Base-by-base conservation (phyloP, 1,140 invertebrate genomes). In the Drosophila kurseongensis region DNA sequence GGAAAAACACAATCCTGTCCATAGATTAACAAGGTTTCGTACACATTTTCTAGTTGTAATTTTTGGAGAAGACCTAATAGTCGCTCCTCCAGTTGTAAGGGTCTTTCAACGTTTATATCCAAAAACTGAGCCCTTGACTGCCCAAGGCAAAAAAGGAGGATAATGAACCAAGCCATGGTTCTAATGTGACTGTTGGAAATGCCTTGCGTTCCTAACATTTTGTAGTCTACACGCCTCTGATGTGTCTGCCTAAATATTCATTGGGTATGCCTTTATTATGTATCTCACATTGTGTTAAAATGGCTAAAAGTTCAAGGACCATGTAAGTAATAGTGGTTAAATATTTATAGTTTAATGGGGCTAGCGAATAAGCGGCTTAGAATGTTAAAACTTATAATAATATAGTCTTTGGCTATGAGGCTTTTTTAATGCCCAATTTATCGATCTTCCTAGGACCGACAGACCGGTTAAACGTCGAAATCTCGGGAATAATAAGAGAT, bases 1-100 rank as follows among this genome's bases (percentile, higher is more conserved):
- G 78, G 57, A 13, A 80, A 75, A 18, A 52, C 18, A 27, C 82
- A 85, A 12, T 47, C 42, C 0, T 42, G 18, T 27, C 66, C 69
- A 29, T 85, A 78, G 0, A 85, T 5, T 1, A 78, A 8, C 0
- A 85, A 5, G 0, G 68, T 86, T 10, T 86, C 51, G 18, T 50
- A 86, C n/a, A 54, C 4, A 16, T 51, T 51, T 32, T 81, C 75
- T 1, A 27, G 12, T n/a, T 55, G 52, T 2, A 86, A 38, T 29
- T 41, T 50, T 8, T 23, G 0, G 4, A 86, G 7, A 0, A 81
- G 54, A 4, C 50, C 13, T 10, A 61, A 5, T n/a, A 78, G 6
- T 16, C 35, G 38, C 9, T 68, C 14, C 6, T 38, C 44, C 27
- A 27, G 7, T 0, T 41, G 10, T 44, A 35, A 0, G 0, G 63